Conservation (phyloP, 2,888 invertebrate species). For the Macaria liturata region DNA sequence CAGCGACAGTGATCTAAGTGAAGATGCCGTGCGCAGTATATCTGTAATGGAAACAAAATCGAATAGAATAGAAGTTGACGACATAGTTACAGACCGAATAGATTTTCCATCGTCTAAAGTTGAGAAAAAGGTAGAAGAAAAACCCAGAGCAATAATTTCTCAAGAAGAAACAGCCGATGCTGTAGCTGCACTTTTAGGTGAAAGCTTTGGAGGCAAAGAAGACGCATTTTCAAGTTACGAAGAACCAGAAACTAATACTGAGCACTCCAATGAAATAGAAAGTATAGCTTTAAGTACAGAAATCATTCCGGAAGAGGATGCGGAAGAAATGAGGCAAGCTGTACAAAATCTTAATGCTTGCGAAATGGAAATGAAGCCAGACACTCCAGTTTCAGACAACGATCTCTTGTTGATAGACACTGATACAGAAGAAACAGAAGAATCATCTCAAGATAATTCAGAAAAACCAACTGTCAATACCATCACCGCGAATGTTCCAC, state of each 20-base stretch:
- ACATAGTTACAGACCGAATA: conserved; percentile 58
- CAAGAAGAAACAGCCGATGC: conserved; percentile 97
- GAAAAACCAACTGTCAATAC: conserved; percentile 69
- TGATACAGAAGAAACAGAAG: conserved; percentile 90
- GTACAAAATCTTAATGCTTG: conserved; percentile 90
- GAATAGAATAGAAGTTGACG: conserved; percentile 54
- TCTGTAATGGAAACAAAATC: conserved; percentile 74
- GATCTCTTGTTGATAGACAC: conserved; percentile 94
- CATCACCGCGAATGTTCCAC: conserved; percentile 57
- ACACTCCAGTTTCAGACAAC: conserved; percentile 92
- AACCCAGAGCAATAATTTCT: conserved; percentile 92
- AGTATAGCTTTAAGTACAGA: conserved; percentile 71
- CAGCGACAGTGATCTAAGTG: conserved; percentile 80
- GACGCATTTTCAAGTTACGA: conserved; percentile 82
- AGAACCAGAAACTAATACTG: conserved; percentile 72
- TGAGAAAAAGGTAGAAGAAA: conserved; percentile 87
- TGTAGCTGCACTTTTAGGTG: conserved; percentile 93
- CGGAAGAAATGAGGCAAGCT: conserved; percentile 93
- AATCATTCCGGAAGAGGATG: conserved; percentile 87
- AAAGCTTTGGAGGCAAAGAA: conserved; percentile 89
- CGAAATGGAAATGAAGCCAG: conserved; percentile 90
- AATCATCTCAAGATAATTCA: conserved; percentile 72
- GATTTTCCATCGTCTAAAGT: conserved; percentile 60
- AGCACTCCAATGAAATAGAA: conserved; percentile 71
- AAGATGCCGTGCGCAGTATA: conserved; percentile 92